Evolutionary conservation across 2,888 invertebrate species (phyloP), one percentile per base, ranked within the genome.

Genomic region (Bombylius discolor): DNA sequence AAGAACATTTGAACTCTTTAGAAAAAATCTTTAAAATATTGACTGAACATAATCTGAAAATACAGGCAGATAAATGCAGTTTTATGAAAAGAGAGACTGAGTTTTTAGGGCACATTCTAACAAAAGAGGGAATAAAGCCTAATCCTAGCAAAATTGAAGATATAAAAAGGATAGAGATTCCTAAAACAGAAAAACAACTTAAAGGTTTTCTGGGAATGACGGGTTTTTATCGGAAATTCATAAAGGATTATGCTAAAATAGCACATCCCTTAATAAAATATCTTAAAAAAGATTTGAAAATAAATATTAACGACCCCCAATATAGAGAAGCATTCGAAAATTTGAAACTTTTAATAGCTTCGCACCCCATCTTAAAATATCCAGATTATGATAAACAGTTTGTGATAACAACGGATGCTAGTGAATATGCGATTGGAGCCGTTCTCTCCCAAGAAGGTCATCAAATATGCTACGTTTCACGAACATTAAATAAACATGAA

Each of bases 261-360:
- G 57, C 61, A 45, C 50, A 61, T 31, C 58, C 58, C 5, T 52
- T 59, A 47, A 62, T 56, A 44, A 60, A 59, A 49, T 59, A 59
- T 50, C 34, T 58, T 13, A 60, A 61, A 45, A 61, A 60, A 32
- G 53, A 51, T 44, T 42, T 32, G 13, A 57, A 57, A 51, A 56
- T 58, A 13, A 58, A 62, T 46, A 51, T 53, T 5, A 48, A 54
- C 9, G 60, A 62, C 50, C 57, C 51, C 12, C 51, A 59, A 31
- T 58, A 59, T 52, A 59, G 58, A 9, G n/a, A 49, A 44, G 55
- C 60, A 12, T 60, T 60, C 50, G 60, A 60, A 52, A 58, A 59
- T 33, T 51, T 61, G 33, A 60, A 60, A 59, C 34, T 32, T 13
- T 14, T 53, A 23, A 52, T 56, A 31, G 51, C 47, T 9, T 55